Percentiles rank a stretch among this genome's conserved stretches.
phyloP scores from a whole-genome alignment of 2,888 invertebrate genomes.

The Eupithecia inturbata region DNA sequence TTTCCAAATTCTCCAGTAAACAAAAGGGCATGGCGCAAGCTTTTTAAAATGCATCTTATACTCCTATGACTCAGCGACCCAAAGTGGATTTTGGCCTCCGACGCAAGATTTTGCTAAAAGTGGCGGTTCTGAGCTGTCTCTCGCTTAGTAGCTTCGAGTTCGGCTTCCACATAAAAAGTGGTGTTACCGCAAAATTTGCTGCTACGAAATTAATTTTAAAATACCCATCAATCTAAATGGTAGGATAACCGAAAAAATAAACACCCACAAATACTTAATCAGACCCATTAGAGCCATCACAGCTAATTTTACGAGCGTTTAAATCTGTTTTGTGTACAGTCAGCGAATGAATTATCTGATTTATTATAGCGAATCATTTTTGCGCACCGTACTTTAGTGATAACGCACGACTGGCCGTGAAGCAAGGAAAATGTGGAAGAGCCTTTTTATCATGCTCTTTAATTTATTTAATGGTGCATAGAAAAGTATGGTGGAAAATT shows the following conservation, averaged over 20 bases:
- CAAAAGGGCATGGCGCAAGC: too few relatives aligned
- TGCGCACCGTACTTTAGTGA: slow-evolving; percentile 53
- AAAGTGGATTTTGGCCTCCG: neutral
- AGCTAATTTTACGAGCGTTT: slow-evolving; percentile 53
- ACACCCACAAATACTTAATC: slow-evolving; percentile 9
- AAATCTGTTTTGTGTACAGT: slow-evolving; percentile 59
- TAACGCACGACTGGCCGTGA: slow-evolving; percentile 60
- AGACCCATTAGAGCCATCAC: slow-evolving; percentile 44
- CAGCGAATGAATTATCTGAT: slow-evolving; percentile 65
- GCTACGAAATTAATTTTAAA: neutral
- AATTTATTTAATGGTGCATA: slow-evolving; percentile 44
- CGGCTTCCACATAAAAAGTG: neutral
- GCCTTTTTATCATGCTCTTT: slow-evolving; percentile 45
- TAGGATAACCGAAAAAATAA: slow-evolving; percentile 2
- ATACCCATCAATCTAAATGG: slow-evolving; percentile 3
- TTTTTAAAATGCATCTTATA: too few relatives aligned
- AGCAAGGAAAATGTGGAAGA: slow-evolving; percentile 47
- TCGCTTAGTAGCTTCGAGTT: neutral
- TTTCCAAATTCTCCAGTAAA: too few relatives aligned
- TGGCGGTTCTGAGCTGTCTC: neutral
- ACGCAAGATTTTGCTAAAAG: neutral
- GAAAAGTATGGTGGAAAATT: slow-evolving; percentile 37
- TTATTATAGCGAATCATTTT: slow-evolving; percentile 57
- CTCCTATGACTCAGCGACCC: neutral
- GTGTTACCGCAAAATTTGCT: neutral